Evolutionary conservation across 92 coral and sea anemone species (phyloP).

Genomic region (Actinostola sp.): DNA sequence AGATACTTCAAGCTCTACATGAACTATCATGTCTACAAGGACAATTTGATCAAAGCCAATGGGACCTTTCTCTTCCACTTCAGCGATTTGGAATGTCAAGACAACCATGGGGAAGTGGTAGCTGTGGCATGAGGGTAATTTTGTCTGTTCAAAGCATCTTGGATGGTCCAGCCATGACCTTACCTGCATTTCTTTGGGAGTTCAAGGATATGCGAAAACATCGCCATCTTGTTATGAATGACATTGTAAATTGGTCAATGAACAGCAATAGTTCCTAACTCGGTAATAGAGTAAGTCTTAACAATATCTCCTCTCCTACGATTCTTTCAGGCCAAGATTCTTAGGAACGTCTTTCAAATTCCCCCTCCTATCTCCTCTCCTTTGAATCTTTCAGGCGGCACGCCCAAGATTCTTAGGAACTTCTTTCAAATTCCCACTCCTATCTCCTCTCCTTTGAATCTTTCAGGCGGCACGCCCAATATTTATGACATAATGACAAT

Average conservation of each 20-base stretch:
- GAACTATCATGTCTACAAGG: neutral
- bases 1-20: neutral
- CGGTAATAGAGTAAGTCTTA: too few species aligned
- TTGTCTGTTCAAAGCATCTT: conserved; percentile 19
- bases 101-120: conserved; percentile 44
- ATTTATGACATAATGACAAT: too few species aligned
- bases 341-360: neutral
- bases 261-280: neutral
- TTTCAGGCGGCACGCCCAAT: too few species aligned
- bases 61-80: conserved; percentile 24
- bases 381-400: conserved; percentile 14
- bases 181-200: conserved; percentile 4
- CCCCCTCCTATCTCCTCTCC: neutral
- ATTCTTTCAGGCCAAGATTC: conserved; percentile 7
- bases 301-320: too few species aligned
- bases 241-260: neutral
- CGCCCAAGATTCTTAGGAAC: conserved; percentile 8
- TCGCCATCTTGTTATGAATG: neutral
- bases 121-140: conserved; percentile 48
- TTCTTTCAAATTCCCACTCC: neutral
- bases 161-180: neutral
- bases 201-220: conserved; percentile 14
- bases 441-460: too few species aligned
- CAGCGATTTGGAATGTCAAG: conserved; percentile 48
- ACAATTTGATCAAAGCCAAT: neutral